A percentile compares a stretch with the other conserved stretches of the same genome.
phyloP scores from a whole-genome alignment of 2,888 invertebrate species.

The Aphidoletes aphidimyza region DNA sequence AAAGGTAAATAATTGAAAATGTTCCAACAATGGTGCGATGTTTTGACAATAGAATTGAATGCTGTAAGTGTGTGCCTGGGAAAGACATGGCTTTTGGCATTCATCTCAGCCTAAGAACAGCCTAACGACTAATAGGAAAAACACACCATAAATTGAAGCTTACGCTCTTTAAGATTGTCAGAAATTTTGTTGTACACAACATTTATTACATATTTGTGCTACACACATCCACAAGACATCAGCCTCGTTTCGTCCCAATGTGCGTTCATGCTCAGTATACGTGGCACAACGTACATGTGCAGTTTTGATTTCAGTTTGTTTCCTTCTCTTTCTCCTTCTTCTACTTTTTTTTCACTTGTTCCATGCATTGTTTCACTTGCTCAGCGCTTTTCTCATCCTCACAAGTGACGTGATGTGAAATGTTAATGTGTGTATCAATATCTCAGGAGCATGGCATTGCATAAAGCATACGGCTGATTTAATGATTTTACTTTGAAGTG shows the following conservation, averaged over 20 bases:
- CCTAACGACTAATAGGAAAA: not conserved
- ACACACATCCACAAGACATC: too few species aligned
- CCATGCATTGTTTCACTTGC: not conserved
- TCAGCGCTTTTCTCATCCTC: not conserved
- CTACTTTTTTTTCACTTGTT: not conserved
- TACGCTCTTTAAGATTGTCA: conserved; percentile 29
- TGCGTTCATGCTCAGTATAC: too few species aligned
- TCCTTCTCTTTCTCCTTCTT: not conserved
- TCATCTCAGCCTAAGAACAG: not conserved
- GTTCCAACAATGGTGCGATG: conserved; percentile 10
- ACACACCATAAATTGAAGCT: conserved; percentile 39
- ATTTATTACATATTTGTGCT: conserved; percentile 17
- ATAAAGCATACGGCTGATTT: not conserved
- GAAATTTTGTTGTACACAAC: conserved; percentile 39
- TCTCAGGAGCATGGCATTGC: conserved; percentile 3
- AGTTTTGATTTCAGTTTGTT: too few species aligned
- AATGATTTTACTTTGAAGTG: not conserved
- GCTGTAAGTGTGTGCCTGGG: too few species aligned
- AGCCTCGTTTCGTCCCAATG: too few species aligned
- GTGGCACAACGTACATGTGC: too few species aligned
- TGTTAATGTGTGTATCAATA: conserved; percentile 34
- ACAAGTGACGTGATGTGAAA: not conserved
- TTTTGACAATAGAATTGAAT: conserved; percentile 23
- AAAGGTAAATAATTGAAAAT: conserved; percentile 26
- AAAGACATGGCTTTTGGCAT: not conserved